phyloP scores from a whole-genome alignment of 2,113 vertebrate species.

The Nerophis ophidion region DNA sequence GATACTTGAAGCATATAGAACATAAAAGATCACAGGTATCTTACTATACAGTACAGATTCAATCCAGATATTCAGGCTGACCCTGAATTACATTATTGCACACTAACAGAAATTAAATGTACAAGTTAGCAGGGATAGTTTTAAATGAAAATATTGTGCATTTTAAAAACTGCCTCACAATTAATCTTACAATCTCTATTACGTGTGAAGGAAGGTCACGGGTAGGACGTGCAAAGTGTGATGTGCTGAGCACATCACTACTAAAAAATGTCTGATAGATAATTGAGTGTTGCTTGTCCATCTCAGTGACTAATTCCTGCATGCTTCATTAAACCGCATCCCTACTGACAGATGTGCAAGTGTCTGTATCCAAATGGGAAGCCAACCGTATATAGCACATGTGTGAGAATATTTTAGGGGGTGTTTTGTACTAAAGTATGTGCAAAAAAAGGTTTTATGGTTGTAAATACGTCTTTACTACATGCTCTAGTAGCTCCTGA shows the following conservation, averaged over 20 bases:
- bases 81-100: too few relatives aligned
- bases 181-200: not conserved
- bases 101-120: too few relatives aligned
- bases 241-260: not conserved
- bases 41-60: conserved; percentile 4
- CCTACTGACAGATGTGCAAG: conserved; percentile 25
- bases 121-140: too few relatives aligned
- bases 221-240: not conserved
- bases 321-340: conserved; percentile 43
- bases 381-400: conserved; percentile 6
- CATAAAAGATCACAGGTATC: too few relatives aligned
- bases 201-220: not conserved
- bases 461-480: not conserved
- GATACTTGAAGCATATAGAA: conserved; percentile 4
- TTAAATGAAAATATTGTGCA: not conserved
- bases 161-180: not conserved
- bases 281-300: conserved; percentile 14
- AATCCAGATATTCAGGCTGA: too few relatives aligned
- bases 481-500: conserved; percentile 11
- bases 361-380: conserved; percentile 14
- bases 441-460: conserved; percentile 14
- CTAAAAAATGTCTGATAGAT: not conserved
- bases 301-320: conserved; percentile 20
- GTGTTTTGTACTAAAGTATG: conserved; percentile 15
- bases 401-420: conserved; percentile 12